Percentiles rank a stretch among this genome's conserved stretches.
Conservation (phyloP, 2,113 vertebrate species). For the Monopterus albus region DNA sequence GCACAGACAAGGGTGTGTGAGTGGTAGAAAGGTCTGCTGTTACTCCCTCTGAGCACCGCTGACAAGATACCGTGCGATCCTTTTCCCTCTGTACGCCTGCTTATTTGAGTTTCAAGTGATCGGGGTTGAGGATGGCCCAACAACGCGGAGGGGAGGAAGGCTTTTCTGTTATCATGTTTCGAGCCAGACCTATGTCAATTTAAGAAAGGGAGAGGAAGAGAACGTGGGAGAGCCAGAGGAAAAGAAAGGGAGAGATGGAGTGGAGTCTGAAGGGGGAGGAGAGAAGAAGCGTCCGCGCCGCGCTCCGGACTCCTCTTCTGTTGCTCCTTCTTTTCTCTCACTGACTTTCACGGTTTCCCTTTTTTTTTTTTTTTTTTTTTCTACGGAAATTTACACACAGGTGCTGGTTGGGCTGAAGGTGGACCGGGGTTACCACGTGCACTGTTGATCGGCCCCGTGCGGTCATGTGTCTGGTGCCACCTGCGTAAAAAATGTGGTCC, state of each 20-base stretch:
- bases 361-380: slow-evolving; percentile 54
- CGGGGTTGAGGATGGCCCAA: slow-evolving; percentile 67
- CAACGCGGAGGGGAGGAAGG: slow-evolving; percentile 71
- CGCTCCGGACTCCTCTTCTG: slow-evolving; percentile 80
- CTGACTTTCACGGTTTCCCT: slow-evolving; percentile 48
- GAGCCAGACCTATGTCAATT: slow-evolving; percentile 81
- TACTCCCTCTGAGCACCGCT: slow-evolving; percentile 58
- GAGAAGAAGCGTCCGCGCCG: slow-evolving; percentile 83
- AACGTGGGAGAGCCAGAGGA: slow-evolving; percentile 73
- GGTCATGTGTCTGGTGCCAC: slow-evolving; percentile 88
- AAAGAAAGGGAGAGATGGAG: slow-evolving; percentile 84
- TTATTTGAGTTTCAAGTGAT: slow-evolving; percentile 72
- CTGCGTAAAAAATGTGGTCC: slow-evolving; percentile 59
- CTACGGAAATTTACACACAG: slow-evolving; percentile 89
- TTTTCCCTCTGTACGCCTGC: slow-evolving; percentile 39
- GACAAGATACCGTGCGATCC: slow-evolving; percentile 54
- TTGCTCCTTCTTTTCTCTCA: slow-evolving; percentile 75
- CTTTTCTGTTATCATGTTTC: slow-evolving; percentile 82
- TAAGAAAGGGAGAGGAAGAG: slow-evolving; percentile 82
- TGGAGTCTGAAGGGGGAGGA: slow-evolving; percentile 89
- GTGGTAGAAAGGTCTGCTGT: slow-evolving; percentile 57
- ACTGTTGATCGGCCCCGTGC: slow-evolving; percentile 85
- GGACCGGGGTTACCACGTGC: slow-evolving; percentile 85
- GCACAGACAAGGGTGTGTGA: slow-evolving; percentile 42
- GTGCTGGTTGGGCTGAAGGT: slow-evolving; percentile 79